Conservation (phyloP, 1,140 invertebrate genomes). For the Halesus radiatus region DNA sequence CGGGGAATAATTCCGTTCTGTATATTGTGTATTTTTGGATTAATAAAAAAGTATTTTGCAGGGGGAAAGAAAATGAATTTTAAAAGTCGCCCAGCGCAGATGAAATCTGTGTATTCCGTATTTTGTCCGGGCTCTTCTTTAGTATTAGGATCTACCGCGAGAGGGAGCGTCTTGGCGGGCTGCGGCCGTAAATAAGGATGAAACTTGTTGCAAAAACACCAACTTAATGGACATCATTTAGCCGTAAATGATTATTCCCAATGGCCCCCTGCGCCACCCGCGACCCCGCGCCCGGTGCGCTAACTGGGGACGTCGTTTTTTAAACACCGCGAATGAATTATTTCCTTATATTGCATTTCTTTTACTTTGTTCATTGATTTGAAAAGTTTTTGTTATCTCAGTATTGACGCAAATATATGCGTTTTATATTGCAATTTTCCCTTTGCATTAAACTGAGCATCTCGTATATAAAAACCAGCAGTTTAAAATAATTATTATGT, state of each 20-base stretch:
- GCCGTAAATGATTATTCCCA: slow-evolving; percentile 54
- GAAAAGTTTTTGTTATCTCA: too few relatives aligned
- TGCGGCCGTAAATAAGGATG: slow-evolving; percentile 46
- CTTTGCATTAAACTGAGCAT: too few relatives aligned
- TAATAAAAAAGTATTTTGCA: slow-evolving; percentile 28
- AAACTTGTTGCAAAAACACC: slow-evolving; percentile 57
- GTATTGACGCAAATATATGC: too few relatives aligned
- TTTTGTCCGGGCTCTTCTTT: slow-evolving; percentile 23
- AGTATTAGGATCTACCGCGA: slow-evolving; percentile 26
- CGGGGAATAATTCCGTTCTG: slow-evolving; percentile 6
- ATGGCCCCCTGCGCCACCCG: slow-evolving; percentile 30
- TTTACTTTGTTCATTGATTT: too few relatives aligned
- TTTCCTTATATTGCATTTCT: slow-evolving; percentile 32
- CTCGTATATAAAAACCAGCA: too few relatives aligned
- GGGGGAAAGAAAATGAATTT: slow-evolving; percentile 21
- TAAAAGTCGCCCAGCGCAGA: background rate
- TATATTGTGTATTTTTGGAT: slow-evolving; percentile 11
- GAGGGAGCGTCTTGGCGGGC: slow-evolving; percentile 15
- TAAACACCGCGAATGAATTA: background rate
- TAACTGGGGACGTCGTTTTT: slow-evolving; percentile 15
- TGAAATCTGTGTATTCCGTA: slow-evolving; percentile 40
- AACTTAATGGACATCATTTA: slow-evolving; percentile 54
- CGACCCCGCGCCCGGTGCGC: background rate
- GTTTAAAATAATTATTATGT: too few relatives aligned
- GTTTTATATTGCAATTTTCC: too few relatives aligned